Evolutionary conservation across 2,888 invertebrate species (phyloP).

Genomic region (Pelosia muscerda): DNA sequence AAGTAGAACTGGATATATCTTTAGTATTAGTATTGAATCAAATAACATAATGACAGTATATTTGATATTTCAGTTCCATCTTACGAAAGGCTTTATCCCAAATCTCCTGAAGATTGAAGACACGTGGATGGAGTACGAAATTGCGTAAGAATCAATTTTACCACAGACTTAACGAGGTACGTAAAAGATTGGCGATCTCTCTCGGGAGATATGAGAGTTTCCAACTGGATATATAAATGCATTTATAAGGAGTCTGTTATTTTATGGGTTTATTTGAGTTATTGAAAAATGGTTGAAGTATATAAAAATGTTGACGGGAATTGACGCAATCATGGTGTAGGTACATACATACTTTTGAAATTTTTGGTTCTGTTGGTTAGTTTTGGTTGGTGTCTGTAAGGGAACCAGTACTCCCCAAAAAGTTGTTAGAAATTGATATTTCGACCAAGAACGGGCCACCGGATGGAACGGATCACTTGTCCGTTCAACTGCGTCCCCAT

Average conservation of each 20-base stretch:
- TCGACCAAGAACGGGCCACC: too few relatives aligned
- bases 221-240: not conserved
- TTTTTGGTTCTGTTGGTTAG: too few relatives aligned
- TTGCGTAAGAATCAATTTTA: not conserved
- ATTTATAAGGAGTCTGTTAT: constrained; percentile 2
- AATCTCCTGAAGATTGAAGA: not conserved
- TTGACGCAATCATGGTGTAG: too few relatives aligned
- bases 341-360: too few relatives aligned
- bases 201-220: constrained; percentile 1
- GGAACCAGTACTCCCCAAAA: too few relatives aligned
- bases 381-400: too few relatives aligned
- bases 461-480: too few relatives aligned
- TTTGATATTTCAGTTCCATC: constrained; percentile 4
- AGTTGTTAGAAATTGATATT: too few relatives aligned
- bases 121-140: not conserved
- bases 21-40: not conserved
- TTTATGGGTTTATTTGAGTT: not conserved
- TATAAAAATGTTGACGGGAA: too few relatives aligned
- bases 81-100: not conserved
- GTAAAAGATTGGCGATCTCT: not conserved
- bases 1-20: too few relatives aligned
- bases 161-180: not conserved
- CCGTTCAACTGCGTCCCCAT: too few relatives aligned
- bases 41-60: not conserved
- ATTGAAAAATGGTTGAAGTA: not conserved